These are phyloP conservation scores for Conopomorpha cramerella DNA, from an alignment of 1,140 invertebrate genomes.

Conservation along the genomic window DNA sequence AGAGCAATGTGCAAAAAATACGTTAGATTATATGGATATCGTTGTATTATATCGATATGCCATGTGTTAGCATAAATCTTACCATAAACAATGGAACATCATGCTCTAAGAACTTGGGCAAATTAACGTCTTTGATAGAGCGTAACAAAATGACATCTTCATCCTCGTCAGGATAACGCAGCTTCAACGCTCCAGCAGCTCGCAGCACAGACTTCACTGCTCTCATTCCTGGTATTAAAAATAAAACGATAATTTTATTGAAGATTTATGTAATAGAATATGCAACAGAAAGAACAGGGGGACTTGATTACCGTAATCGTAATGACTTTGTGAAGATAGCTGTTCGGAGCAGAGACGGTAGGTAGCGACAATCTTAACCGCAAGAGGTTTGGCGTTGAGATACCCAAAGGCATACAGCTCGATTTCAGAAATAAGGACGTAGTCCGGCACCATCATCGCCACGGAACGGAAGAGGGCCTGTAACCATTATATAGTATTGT, in stretches of 20 bases:
- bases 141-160: slow-evolving; percentile 83
- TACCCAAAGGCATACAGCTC: slow-evolving; percentile 94
- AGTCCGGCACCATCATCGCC: slow-evolving; percentile 98
- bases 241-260: not conserved
- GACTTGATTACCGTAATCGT: slow-evolving; percentile 84
- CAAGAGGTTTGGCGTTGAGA: slow-evolving; percentile 82
- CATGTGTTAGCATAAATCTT: slow-evolving; percentile 7
- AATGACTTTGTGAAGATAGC: slow-evolving; percentile 92
- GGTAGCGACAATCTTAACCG: slow-evolving; percentile 93
- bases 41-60: not conserved
- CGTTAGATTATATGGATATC: not conserved
- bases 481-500: not conserved
- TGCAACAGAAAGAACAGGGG: not conserved
- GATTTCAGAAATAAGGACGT: slow-evolving; percentile 93
- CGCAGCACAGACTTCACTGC: slow-evolving; percentile 88
- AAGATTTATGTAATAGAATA: slow-evolving; percentile 1
- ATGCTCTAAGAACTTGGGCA: slow-evolving; percentile 89
- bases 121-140: slow-evolving; percentile 92
- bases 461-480: slow-evolving; percentile 92
- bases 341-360: slow-evolving; percentile 94
- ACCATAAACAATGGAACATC: slow-evolving; percentile 87
- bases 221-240: slow-evolving; percentile 76
- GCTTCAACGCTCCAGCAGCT: slow-evolving; percentile 86
- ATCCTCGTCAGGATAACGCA: slow-evolving; percentile 84
- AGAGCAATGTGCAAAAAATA: too few species aligned